A percentile compares a stretch with the other conserved stretches of the same genome.
Evolutionary conservation across 1,140 invertebrate genomes (phyloP).

Genomic region (Babylonia areolata): DNA sequence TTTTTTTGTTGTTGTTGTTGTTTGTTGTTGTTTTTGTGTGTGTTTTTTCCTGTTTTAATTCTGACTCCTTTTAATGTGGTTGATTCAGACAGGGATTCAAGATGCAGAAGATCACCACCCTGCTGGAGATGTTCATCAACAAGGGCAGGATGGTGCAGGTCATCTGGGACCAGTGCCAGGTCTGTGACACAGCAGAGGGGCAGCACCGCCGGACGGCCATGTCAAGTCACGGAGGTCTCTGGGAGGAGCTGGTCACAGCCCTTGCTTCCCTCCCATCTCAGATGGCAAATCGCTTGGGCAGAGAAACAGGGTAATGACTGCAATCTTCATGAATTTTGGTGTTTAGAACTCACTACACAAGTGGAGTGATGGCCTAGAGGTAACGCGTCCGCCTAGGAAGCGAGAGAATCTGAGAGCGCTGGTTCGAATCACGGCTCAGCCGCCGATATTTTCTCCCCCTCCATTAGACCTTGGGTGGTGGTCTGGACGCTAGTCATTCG

Average conservation of each 20-base stretch:
- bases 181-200: neutral
- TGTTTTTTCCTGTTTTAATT: slow-evolving; percentile 5
- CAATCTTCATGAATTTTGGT: too few species aligned
- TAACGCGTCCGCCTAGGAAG: too few species aligned
- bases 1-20: neutral
- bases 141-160: slow-evolving; percentile 37
- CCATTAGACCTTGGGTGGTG: too few species aligned
- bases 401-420: too few species aligned
- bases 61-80: slow-evolving; percentile 13
- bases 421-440: too few species aligned
- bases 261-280: slow-evolving; percentile 62
- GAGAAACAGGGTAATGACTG: slow-evolving; percentile 51
- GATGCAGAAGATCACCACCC: slow-evolving; percentile 41
- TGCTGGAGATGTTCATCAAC: slow-evolving; percentile 47
- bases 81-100: slow-evolving; percentile 48
- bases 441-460: too few species aligned
- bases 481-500: too few species aligned
- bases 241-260: slow-evolving; percentile 58
- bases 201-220: neutral
- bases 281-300: slow-evolving; percentile 63
- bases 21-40: too few species aligned
- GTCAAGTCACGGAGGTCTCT: slow-evolving; percentile 29
- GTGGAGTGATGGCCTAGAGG: too few species aligned
- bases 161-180: slow-evolving; percentile 39
- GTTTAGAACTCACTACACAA: too few species aligned